A percentile compares a stretch with the other conserved stretches of the same genome.
These are phyloP conservation scores for Caenorhabditis sp. DNA, from an alignment of 2,888 invertebrate species.

Conservation along the genomic window DNA sequence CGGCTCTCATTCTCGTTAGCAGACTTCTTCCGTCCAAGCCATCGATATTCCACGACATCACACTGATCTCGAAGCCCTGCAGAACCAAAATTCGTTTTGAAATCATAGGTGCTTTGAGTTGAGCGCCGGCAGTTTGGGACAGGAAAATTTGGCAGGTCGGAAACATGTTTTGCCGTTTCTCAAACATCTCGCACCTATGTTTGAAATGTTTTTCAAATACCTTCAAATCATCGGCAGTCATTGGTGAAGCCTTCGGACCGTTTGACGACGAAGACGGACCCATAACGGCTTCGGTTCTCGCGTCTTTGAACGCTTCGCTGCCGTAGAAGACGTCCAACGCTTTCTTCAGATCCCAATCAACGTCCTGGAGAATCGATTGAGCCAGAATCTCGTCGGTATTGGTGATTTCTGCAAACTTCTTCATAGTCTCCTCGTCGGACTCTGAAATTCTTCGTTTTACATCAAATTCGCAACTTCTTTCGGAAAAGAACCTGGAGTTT, in stretches of 20 bases:
- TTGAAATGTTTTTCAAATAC: neutral
- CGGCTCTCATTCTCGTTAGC: constrained; percentile 81
- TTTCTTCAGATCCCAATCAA: constrained; percentile 82
- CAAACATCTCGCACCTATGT: neutral
- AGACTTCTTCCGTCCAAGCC: constrained; percentile 82
- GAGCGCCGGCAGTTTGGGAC: too few relatives aligned
- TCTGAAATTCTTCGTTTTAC: constrained; percentile 1
- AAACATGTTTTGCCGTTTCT: neutral
- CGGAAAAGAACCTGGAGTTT: too few relatives aligned
- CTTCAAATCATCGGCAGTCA: constrained; percentile 21
- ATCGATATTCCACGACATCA: constrained; percentile 84
- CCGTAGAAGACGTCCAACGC: constrained; percentile 61
- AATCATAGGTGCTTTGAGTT: neutral
- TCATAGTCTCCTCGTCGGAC: constrained; percentile 56
- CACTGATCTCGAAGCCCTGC: constrained; percentile 79
- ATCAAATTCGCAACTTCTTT: neutral
- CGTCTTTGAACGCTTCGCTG: constrained; percentile 37
- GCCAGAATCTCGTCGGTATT: constrained; percentile 82
- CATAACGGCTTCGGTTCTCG: constrained; percentile 31
- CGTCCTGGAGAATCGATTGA: constrained; percentile 82
- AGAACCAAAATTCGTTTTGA: constrained; percentile 27
- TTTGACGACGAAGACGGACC: constrained; percentile 14
- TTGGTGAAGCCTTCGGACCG: neutral
- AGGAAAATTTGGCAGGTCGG: too few relatives aligned
- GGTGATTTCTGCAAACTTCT: constrained; percentile 81